Percentiles rank a stretch among this genome's conserved stretches.
These are phyloP conservation scores for Bufotes viridis DNA, from an alignment of 2,797 vertebrate genomes.

Conservation along the genomic window DNA sequence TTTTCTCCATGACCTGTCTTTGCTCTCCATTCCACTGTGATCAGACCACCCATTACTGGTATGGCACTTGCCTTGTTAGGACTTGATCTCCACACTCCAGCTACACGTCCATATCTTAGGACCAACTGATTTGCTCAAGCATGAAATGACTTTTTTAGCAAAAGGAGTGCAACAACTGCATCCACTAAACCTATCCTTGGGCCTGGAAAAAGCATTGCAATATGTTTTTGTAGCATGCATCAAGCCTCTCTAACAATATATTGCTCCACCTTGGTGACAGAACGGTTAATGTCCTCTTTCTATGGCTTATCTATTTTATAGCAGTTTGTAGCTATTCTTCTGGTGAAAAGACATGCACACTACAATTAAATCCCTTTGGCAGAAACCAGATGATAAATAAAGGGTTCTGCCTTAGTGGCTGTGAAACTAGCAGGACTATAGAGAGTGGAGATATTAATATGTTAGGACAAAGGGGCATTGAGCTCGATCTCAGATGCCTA, in stretches of 20 bases:
- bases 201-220: background rate
- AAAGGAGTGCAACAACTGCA: background rate
- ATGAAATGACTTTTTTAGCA: too few relatives aligned
- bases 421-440: conserved; percentile 31
- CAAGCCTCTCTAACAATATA: background rate
- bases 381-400: conserved; percentile 32
- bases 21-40: too few relatives aligned
- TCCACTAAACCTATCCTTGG: background rate
- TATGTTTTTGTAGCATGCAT: background rate
- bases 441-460: conserved; percentile 49
- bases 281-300: background rate
- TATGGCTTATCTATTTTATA: conserved; percentile 11
- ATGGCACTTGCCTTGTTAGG: background rate
- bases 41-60: too few relatives aligned
- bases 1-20: too few relatives aligned
- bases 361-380: conserved; percentile 4
- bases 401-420: conserved; percentile 36
- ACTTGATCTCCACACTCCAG: background rate
- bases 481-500: conserved; percentile 50
- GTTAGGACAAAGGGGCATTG: conserved; percentile 59
- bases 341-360: conserved; percentile 5
- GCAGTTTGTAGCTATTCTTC: conserved; percentile 13
- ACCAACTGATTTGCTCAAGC: background rate
- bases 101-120: too few relatives aligned
- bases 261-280: background rate